phyloP scores from a whole-genome alignment of 2,888 invertebrate genomes.

The Megamerina dolium region DNA sequence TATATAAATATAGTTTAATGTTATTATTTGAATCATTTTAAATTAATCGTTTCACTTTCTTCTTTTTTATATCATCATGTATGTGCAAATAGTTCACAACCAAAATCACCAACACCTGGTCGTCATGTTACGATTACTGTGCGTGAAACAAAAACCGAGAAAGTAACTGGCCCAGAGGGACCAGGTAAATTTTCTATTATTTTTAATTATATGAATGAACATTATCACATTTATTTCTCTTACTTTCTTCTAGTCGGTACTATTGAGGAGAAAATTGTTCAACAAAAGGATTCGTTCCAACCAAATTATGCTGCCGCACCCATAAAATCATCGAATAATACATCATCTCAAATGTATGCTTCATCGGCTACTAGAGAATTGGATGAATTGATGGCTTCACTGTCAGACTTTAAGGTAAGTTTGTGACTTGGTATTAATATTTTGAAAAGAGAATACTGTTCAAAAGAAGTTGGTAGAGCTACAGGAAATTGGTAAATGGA shows the following conservation, averaged over 20 bases:
- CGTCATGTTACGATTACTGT: conserved; percentile 57
- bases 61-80: not conserved
- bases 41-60: not conserved
- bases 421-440: too few relatives aligned
- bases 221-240: not conserved
- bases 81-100: conserved; percentile 18
- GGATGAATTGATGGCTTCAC: conserved; percentile 92
- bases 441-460: too few relatives aligned
- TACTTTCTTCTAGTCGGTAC: conserved; percentile 32
- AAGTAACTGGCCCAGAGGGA: conserved; percentile 47
- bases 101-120: conserved; percentile 45
- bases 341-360: conserved; percentile 51
- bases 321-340: too few relatives aligned
- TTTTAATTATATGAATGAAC: too few relatives aligned
- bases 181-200: conserved; percentile 33
- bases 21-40: not conserved
- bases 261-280: conserved; percentile 42
- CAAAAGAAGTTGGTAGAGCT: too few relatives aligned
- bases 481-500: too few relatives aligned
- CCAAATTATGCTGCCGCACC: conserved; percentile 32
- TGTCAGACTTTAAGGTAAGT: conserved; percentile 89
- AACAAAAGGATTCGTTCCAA: conserved; percentile 41
- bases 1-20: not conserved
- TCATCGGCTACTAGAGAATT: conserved; percentile 91
- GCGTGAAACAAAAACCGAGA: conserved; percentile 57